Evolutionary conservation across 2,888 invertebrate species (phyloP), one percentile per base, ranked within the genome.

Genomic region (Thelaira solivaga): DNA sequence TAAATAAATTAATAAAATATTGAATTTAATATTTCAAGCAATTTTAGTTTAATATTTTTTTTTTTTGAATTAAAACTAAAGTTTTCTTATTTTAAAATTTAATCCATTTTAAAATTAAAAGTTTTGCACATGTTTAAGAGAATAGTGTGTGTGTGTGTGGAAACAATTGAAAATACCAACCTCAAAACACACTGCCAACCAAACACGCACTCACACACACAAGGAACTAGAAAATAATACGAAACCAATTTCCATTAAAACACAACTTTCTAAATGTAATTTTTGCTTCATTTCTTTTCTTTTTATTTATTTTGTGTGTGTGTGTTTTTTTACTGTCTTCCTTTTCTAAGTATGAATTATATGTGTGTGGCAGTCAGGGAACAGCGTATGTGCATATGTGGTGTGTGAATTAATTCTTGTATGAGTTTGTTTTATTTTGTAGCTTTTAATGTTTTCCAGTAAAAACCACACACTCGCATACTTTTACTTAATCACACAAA

Each of bases 161-260:
- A 18, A 29, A 24, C n/a, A 62, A 34, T 8, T 61, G 20, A 41
- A 55, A 22, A 43, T 13, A 31, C 20, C n/a, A 11, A 20, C 29
- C 29, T 29, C 26, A 26, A 26, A 2, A 16, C 31, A 13, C 7
- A 20, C 31, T 13, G 1, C 18, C 11, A 1, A 18, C 24, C 6
- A 16, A 0, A 36, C 57, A 67, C 11, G 39, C 24, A 18, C 1
- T 0, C 4, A 7, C 13, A 36, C 6, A 59, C 29, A 49, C 11
- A 24, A 6, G 43, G 3, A 6, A 11, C 34, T 18, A 41, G 59
- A 53, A 51, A 57, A 64, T 64, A 73, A 67, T 29, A 61, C 16
- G 68, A 74, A 74, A 74, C 67, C 74, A 68, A 74, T 53, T 74
- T 74, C 74, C 74, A 74, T 74, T 74, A 68, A 74, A 74, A 68